phyloP scores from a whole-genome alignment of 2,888 invertebrate species.

The Lasius fuliginosus region DNA sequence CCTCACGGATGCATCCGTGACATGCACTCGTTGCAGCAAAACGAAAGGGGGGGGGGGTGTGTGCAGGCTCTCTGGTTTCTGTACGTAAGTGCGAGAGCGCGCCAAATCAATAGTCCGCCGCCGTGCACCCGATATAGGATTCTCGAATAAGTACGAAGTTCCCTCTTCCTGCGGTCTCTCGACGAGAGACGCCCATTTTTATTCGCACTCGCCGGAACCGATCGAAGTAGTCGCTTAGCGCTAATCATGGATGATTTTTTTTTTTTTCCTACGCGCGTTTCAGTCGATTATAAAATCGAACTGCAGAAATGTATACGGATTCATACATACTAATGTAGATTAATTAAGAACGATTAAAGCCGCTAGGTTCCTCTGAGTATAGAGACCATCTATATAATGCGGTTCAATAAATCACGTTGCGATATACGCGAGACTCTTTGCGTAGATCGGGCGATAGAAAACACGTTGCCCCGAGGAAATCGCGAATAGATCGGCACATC shows the following conservation, averaged over 20 bases:
- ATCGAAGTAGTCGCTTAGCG: background rate
- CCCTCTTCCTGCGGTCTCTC: slow-evolving; percentile 11
- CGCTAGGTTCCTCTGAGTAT: background rate
- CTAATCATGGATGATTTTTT: too few relatives aligned
- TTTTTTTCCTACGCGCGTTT: background rate
- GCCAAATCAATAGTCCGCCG: slow-evolving; percentile 79
- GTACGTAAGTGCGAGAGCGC: slow-evolving; percentile 73
- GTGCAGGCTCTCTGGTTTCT: slow-evolving; percentile 71
- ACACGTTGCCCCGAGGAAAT: slow-evolving; percentile 20
- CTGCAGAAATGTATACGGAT: background rate
- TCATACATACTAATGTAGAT: background rate
- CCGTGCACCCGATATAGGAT: slow-evolving; percentile 74
- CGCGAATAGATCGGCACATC: slow-evolving; percentile 30
- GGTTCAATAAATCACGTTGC: slow-evolving; percentile 19
- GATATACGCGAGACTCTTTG: slow-evolving; percentile 21
- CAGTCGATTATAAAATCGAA: background rate
- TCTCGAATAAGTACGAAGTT: slow-evolving; percentile 72
- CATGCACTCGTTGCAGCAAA: slow-evolving; percentile 49
- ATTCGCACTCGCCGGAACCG: background rate
- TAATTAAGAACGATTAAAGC: slow-evolving; percentile 15
- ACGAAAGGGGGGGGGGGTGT: slow-evolving; percentile 66
- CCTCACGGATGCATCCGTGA: slow-evolving; percentile 69
- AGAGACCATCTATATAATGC: background rate
- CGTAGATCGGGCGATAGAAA: slow-evolving; percentile 34
- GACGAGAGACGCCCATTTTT: background rate